Evolutionary conservation across 2,797 vertebrate genomes (phyloP).

Genomic region (Cynodonichthys magdalenae): DNA sequence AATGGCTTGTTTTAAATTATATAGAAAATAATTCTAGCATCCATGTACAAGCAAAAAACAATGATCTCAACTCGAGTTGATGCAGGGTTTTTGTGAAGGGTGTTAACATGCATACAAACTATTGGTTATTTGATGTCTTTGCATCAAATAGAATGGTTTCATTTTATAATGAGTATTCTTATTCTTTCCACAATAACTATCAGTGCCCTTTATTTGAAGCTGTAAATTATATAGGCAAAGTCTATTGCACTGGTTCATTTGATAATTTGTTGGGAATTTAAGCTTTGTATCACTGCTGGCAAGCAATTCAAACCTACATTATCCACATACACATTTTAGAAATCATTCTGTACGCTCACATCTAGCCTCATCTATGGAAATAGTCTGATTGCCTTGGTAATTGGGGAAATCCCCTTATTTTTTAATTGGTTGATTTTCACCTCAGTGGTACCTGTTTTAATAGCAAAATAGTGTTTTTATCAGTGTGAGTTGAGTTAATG

Average conservation of each 20-base stretch:
- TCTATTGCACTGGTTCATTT: slow-evolving; percentile 22
- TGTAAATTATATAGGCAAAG: slow-evolving; percentile 22
- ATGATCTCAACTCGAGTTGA: not conserved
- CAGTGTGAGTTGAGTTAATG: no score
- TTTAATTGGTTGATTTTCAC: no score
- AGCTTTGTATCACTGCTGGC: slow-evolving; percentile 40
- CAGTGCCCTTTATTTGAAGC: slow-evolving; percentile 19
- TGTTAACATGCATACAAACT: not conserved
- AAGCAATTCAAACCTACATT: slow-evolving; percentile 35
- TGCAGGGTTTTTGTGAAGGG: not conserved
- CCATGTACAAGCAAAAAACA: not conserved
- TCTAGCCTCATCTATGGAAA: no score
- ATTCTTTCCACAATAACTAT: not conserved
- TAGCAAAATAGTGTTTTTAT: no score
- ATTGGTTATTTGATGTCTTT: not conserved
- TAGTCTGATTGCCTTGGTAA: no score
- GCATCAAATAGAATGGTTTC: no score
- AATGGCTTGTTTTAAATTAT: not conserved
- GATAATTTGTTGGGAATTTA: slow-evolving; percentile 33
- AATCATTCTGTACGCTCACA: no score
- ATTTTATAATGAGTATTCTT: not conserved
- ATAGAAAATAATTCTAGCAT: not conserved
- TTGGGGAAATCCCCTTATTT: no score
- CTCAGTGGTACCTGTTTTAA: no score
- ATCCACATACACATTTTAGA: no score